Base-by-base conservation (phyloP, 2,113 vertebrate genomes). In the Diadophis punctatus region DNA sequence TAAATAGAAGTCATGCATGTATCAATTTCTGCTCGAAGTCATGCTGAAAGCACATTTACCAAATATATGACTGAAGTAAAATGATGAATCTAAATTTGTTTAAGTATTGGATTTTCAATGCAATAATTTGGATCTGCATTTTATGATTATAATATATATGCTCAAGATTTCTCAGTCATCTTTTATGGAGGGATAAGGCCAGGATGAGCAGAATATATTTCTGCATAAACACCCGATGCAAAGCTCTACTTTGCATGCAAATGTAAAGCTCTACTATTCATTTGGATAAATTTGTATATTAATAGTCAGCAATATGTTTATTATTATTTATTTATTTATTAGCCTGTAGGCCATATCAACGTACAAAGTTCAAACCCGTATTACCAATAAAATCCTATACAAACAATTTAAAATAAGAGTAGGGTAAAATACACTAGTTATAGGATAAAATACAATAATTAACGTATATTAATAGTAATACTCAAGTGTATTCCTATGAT, bases 111-210 rank as follows among this genome's bases (percentile, higher is more conserved):
- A 46, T 68, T 11, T 84, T 86, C 0, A 27, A 11, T 43, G 27
- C 93, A 87, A 92, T 27, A 89, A 94, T 68, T 49, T 86, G 49
- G 46, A 91, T 93, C 94, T 91, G 23, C 91, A n/a, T 39, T 91
- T 93, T 94, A 93, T 30, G 60, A 46, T 80, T 43, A 84, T 52
- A 92, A 89, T 48, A 18, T 46, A 92, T 74, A 4, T 20, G 68
- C 6, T 49, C 74, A 86, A 56, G 52, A 90, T 91, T 56, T 25
- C 14, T 3, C 14, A 74, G 8, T 22, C 43, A 85, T 51, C 51
- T 27, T 25, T 90, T 53, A 90, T 52, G 20, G 52, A 8, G 12
- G 39, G 48, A 34, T 52, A 90, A 74, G 90, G 20, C 10, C 7
- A 12, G 84, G 30, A 22, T 43, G 16, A 91, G 30, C 43, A n/a